These are phyloP conservation scores for Sebastes taczanowskii DNA, from an alignment of 2,797 vertebrate genomes.

Conservation along the genomic window DNA sequence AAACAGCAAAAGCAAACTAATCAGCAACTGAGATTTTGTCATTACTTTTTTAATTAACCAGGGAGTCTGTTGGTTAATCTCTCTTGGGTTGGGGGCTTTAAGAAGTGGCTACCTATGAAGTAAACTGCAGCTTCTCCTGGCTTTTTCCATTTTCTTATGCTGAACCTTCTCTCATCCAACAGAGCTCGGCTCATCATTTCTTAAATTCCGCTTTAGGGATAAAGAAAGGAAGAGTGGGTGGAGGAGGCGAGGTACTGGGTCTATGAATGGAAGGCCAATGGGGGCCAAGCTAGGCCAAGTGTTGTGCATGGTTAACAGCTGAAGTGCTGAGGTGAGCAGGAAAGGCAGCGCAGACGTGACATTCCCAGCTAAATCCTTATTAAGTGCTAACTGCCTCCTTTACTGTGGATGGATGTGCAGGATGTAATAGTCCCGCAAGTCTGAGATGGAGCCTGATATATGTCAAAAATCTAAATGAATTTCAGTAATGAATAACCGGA, in stretches of 20 bases:
- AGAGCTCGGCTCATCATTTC: neutral
- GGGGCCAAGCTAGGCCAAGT: slow-evolving; percentile 10
- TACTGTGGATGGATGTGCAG: slow-evolving; percentile 24
- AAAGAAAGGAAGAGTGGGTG: slow-evolving; percentile 1
- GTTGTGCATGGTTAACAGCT: slow-evolving; percentile 31
- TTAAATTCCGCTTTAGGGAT: slow-evolving; percentile 22
- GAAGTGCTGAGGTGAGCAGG: slow-evolving; percentile 42
- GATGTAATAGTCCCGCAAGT: neutral
- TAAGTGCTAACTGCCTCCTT: slow-evolving; percentile 37
- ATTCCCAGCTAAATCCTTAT: slow-evolving; percentile 31
- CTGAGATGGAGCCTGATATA: neutral
- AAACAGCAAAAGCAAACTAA: slow-evolving; percentile 32
- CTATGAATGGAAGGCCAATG: slow-evolving; percentile 5
- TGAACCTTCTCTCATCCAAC: neutral
- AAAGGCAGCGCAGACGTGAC: slow-evolving; percentile 27
- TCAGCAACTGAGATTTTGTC: slow-evolving; percentile 20
- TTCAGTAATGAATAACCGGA: neutral
- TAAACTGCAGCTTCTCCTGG: slow-evolving; percentile 1
- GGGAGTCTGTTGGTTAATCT: slow-evolving; percentile 10
- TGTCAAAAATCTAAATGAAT: slow-evolving; percentile 5
- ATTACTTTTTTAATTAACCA: neutral
- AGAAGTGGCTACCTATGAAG: neutral
- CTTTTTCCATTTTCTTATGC: slow-evolving; percentile 3
- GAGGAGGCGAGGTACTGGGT: neutral
- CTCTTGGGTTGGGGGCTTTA: neutral